These are phyloP conservation scores for Sarcophaga bullata DNA, from an alignment of 1,140 invertebrate genomes.

Conservation along the genomic window DNA sequence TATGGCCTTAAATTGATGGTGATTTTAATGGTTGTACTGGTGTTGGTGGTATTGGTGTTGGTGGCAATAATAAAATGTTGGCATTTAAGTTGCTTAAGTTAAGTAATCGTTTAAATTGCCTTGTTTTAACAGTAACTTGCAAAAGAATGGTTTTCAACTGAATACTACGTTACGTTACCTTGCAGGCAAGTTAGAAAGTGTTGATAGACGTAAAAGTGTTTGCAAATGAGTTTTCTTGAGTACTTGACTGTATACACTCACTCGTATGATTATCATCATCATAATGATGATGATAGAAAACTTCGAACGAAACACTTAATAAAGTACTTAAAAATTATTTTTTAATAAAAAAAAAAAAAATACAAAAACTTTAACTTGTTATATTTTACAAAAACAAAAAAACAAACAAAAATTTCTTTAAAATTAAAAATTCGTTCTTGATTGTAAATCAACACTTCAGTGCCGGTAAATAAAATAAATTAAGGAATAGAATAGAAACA, in stretches of 20 bases:
- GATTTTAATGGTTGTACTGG: too few species aligned
- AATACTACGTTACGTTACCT: background rate
- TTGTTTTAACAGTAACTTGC: background rate
- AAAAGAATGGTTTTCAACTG: background rate
- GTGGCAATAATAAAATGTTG: background rate
- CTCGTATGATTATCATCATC: too few species aligned
- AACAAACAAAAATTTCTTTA: too few species aligned
- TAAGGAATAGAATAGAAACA: too few species aligned
- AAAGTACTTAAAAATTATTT: background rate
- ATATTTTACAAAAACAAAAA: too few species aligned
- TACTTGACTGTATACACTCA: background rate
- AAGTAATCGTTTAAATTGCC: constrained; percentile 27
- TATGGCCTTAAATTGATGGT: too few species aligned
- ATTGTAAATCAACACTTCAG: too few species aligned
- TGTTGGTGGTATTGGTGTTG: too few species aligned
- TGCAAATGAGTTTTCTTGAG: background rate
- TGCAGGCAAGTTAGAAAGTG: background rate
- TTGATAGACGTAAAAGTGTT: background rate
- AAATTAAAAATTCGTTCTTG: too few species aligned
- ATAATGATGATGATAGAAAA: background rate
- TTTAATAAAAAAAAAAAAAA: background rate
- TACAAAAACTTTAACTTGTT: background rate
- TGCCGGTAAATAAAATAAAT: too few species aligned
- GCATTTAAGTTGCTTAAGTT: background rate
- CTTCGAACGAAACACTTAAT: background rate